Evolutionary conservation across 2,888 invertebrate genomes (phyloP).

Genomic region (Brachylomia viminalis): DNA sequence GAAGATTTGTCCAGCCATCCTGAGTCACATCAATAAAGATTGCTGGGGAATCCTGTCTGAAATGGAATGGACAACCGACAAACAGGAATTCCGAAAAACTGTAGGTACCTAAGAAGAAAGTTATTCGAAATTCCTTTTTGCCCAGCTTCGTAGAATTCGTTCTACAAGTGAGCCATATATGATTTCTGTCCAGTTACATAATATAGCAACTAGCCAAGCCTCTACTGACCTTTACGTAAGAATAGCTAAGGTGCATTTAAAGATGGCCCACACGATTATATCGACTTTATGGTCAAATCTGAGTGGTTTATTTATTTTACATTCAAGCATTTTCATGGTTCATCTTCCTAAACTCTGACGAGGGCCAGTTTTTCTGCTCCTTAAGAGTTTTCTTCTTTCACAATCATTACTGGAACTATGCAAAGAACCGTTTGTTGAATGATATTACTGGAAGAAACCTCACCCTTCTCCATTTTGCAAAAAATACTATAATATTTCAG

Average conservation of each 20-base stretch:
- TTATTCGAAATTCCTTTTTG: not conserved
- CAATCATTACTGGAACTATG: not conserved
- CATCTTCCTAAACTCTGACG: not conserved
- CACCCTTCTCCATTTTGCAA: not conserved
- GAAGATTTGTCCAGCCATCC: no score
- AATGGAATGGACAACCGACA: not conserved
- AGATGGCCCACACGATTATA: conserved; percentile 55
- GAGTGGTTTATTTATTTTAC: conserved; percentile 16
- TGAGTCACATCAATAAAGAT: conserved; percentile 7
- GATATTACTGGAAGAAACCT: not conserved
- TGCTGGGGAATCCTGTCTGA: not conserved
- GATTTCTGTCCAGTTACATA: conserved; percentile 35
- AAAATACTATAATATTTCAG: not conserved
- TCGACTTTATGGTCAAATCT: conserved; percentile 27
- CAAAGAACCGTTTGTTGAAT: not conserved
- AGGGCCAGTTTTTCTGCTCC: not conserved
- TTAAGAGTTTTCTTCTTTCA: not conserved
- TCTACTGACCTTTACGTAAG: conserved; percentile 63
- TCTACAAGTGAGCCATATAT: conserved; percentile 14
- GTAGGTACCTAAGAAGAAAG: no score
- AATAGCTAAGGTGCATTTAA: conserved; percentile 55
- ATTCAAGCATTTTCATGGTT: not conserved
- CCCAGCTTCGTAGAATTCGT: not conserved
- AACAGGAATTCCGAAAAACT: not conserved
- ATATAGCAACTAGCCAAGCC: conserved; percentile 63